A percentile compares a stretch with the other conserved stretches of the same genome.
These are phyloP conservation scores for Huso huso DNA, from an alignment of 2,797 vertebrate species.

Conservation along the genomic window DNA sequence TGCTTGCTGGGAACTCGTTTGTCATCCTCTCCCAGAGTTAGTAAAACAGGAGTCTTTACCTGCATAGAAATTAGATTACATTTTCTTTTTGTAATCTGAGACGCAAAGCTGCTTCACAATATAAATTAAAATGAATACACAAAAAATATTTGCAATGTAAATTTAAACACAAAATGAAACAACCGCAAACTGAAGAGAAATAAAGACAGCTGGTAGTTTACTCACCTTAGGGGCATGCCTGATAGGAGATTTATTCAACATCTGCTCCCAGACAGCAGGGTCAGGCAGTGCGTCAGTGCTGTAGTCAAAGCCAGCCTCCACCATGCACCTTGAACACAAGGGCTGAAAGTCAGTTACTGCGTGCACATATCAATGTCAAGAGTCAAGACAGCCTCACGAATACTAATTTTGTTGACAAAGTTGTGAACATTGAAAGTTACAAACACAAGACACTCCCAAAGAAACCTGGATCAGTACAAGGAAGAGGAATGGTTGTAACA, in stretches of 20 bases:
- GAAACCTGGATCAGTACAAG: not conserved
- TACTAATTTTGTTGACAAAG: slow-evolving; percentile 2
- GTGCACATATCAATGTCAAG: not conserved
- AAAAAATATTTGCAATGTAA: not conserved
- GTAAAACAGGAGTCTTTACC: slow-evolving; percentile 80
- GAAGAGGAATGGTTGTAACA: not conserved
- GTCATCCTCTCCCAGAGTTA: slow-evolving; percentile 85
- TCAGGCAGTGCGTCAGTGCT: slow-evolving; percentile 54
- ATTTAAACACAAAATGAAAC: not conserved
- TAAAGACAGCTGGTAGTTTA: not conserved
- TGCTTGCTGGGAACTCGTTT: slow-evolving; percentile 83
- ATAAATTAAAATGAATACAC: too few species aligned
- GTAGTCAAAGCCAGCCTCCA: slow-evolving; percentile 71
- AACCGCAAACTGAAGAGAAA: not conserved
- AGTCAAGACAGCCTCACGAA: too few species aligned
- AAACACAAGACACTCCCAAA: not conserved
- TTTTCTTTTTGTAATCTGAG: too few species aligned
- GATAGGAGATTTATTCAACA: slow-evolving; percentile 85
- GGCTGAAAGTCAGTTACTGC: not conserved
- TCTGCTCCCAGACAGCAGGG: slow-evolving; percentile 62
- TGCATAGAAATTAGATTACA: slow-evolving; percentile 28
- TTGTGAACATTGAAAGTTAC: slow-evolving; percentile 12
- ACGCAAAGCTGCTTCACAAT: too few species aligned
- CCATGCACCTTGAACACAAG: slow-evolving; percentile 68
- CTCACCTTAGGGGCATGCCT: slow-evolving; percentile 62